phyloP scores from a whole-genome alignment of 2,113 vertebrate species.

The Aptenodytes forsteri region DNA sequence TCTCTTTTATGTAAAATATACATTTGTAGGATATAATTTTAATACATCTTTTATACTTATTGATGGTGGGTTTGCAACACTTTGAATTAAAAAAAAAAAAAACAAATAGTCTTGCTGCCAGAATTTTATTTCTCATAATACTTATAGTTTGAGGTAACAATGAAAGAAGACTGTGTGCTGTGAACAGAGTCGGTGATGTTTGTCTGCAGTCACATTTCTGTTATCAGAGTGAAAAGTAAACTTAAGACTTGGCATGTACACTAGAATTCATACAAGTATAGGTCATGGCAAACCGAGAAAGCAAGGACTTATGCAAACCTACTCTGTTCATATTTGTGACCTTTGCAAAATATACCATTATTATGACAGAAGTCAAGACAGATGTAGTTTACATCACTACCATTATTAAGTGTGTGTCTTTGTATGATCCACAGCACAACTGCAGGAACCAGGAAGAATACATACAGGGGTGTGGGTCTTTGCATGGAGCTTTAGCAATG shows the following conservation, averaged over 20 bases:
- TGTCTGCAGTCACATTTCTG: slow-evolving; percentile 52
- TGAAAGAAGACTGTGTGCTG: slow-evolving; percentile 71
- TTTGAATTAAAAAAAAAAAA: slow-evolving; percentile 49
- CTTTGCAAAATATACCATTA: slow-evolving; percentile 47
- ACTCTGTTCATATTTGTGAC: slow-evolving; percentile 40
- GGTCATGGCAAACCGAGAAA: slow-evolving; percentile 59
- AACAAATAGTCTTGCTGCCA: slow-evolving; percentile 75
- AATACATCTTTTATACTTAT: slow-evolving; percentile 71
- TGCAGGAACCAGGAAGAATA: slow-evolving; percentile 73
- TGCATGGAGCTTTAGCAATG: slow-evolving; percentile 66
- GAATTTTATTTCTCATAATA: slow-evolving; percentile 75
- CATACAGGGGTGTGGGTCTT: slow-evolving; percentile 60
- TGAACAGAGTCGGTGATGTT: slow-evolving; percentile 55
- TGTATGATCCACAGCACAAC: slow-evolving; percentile 78
- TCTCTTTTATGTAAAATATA: slow-evolving; percentile 84
- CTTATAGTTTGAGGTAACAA: slow-evolving; percentile 78
- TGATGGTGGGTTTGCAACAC: slow-evolving; percentile 54
- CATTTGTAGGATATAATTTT: slow-evolving; percentile 77
- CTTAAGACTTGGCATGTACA: slow-evolving; percentile 51
- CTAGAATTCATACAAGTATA: slow-evolving; percentile 67
- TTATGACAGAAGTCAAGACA: slow-evolving; percentile 62
- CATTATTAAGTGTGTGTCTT: slow-evolving; percentile 74
- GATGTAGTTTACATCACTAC: slow-evolving; percentile 67
- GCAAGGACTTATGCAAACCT: slow-evolving; percentile 51
- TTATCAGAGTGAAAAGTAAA: slow-evolving; percentile 60